Evolutionary conservation across 2,797 vertebrate genomes (phyloP), one percentile per base, ranked within the genome.

Genomic region (Hemitrygon akajei): DNA sequence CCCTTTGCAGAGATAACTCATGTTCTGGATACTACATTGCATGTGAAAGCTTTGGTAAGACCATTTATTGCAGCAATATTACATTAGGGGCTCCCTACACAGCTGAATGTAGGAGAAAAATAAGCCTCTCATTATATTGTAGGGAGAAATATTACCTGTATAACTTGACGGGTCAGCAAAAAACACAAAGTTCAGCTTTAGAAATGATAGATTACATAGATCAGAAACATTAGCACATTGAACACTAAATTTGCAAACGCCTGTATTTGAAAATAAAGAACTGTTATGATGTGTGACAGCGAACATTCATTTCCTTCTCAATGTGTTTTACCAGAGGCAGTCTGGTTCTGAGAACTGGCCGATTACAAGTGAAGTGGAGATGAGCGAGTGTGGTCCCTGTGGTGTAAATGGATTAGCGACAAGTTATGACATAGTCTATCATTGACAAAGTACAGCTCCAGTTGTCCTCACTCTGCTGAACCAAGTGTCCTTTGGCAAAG

Each of bases 221-320:
- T 0, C 2, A 7, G 25, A 25, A 93, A 76, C 69, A 30, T 47
- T 30, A 56, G 71, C 27, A 73, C 91, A 75, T 56, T 11, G 7
- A 75, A 75, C 75, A 92, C 14, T 6, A 92, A 75, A 92, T 30
- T 92, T 63, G 16, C 86, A 89, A 69, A 89, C 89, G 63, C 10
- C 86, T 37, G 18, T 69, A 18, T 69, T 89, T 7, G n/a, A 89
- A 89, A 89, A 89, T 37, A 66, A 37, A 4, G 18, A 63, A 69
- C 89, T 22, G 37, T 69, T 22, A 37, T 69, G 86, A 69, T 69
- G 86, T 89, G 86, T 69, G 60, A 37, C 9, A 20, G 1, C 34
- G 34, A 7, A 2, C 66, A 37, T 37, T 89, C n/a, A n/a, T 69
- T 69, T 60, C 25, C 34, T 60, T 37, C 27, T 34, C 9, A 3